phyloP scores from a whole-genome alignment of 2,888 invertebrate species.

The Lapara coniferarum region DNA sequence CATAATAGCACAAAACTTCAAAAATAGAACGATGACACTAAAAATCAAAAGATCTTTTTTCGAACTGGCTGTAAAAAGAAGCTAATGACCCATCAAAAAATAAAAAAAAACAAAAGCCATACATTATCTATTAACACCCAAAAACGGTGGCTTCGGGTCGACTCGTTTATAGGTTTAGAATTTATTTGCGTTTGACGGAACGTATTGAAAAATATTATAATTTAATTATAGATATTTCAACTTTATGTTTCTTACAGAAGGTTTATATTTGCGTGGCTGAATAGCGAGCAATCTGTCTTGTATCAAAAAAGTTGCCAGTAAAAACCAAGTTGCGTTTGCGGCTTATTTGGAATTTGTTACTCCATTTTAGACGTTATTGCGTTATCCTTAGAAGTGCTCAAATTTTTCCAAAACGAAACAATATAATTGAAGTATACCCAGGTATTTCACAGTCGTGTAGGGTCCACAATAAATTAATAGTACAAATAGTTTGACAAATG shows the following conservation, averaged over 20 bases:
- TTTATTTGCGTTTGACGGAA: conserved; percentile 56
- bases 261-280: background rate
- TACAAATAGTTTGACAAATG: conserved; percentile 79
- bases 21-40: conserved; percentile 10
- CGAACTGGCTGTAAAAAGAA: conserved; percentile 16
- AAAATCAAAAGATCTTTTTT: conserved; percentile 7
- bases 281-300: conserved; percentile 1
- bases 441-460: conserved; percentile 72
- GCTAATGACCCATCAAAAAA: conserved; percentile 49
- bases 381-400: conserved; percentile 29
- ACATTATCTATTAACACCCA: conserved; percentile 75
- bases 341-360: background rate
- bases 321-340: conserved; percentile 32
- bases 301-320: conserved; percentile 27
- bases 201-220: conserved; percentile 43
- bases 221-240: background rate
- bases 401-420: background rate
- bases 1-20: background rate
- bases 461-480: conserved; percentile 80
- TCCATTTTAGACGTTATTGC: conserved; percentile 41
- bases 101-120: conserved; percentile 28
- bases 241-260: background rate
- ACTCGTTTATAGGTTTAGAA: conserved; percentile 69
- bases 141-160: conserved; percentile 66
- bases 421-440: conserved; percentile 40